Percentiles rank a stretch among this genome's conserved stretches.
These are phyloP conservation scores for Andricus grossulariae DNA, from an alignment of 1,140 invertebrate species.

Conservation along the genomic window DNA sequence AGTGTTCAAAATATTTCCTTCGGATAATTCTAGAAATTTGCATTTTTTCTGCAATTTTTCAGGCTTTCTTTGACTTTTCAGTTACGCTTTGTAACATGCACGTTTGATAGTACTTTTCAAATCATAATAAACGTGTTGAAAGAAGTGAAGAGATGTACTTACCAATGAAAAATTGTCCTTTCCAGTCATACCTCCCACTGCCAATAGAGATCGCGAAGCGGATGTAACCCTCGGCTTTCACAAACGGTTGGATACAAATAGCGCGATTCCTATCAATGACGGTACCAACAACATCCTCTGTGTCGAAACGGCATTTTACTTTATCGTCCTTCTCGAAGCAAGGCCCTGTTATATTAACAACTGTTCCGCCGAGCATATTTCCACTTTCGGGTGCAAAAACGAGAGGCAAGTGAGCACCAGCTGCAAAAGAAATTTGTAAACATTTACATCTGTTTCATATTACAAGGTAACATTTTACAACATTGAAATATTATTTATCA, in stretches of 20 bases:
- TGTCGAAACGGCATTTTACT: constrained; percentile 89
- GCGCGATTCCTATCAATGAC: constrained; percentile 88
- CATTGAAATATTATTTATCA: too few species aligned
- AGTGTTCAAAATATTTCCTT: too few species aligned
- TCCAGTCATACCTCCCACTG: constrained; percentile 91
- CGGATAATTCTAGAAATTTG: too few species aligned
- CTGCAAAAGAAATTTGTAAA: constrained; percentile 72
- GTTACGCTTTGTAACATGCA: too few species aligned
- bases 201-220: constrained; percentile 91
- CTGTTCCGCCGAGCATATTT: constrained; percentile 95
- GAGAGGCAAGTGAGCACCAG: constrained; percentile 86
- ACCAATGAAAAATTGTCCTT: constrained; percentile 94
- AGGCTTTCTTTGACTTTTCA: too few species aligned
- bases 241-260: constrained; percentile 90
- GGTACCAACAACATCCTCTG: constrained; percentile 83
- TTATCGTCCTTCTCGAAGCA: constrained; percentile 87
- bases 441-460: too few species aligned
- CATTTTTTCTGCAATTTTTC: too few species aligned
- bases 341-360: constrained; percentile 96
- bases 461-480: too few species aligned
- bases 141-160: constrained; percentile 64
- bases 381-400: constrained; percentile 95
- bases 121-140: too few species aligned
- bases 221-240: constrained; percentile 94
- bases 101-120: too few species aligned